These are phyloP conservation scores for Lissocephala sabroskyi DNA, from an alignment of 2,888 invertebrate genomes.

Conservation along the genomic window DNA sequence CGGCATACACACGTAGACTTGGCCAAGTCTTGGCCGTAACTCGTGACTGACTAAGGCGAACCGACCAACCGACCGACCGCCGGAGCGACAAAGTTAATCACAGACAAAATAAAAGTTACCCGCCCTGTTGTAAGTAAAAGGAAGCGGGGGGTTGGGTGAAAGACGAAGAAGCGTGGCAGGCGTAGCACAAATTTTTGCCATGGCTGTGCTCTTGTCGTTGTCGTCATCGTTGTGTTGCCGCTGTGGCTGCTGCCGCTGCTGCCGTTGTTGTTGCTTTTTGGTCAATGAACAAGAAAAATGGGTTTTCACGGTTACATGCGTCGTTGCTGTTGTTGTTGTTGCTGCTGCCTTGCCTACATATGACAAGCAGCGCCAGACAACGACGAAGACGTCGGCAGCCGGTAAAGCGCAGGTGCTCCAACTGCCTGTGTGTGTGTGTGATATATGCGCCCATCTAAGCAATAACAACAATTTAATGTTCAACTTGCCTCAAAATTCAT, in stretches of 20 bases:
- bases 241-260: conserved; percentile 8
- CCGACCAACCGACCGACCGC: too few species aligned
- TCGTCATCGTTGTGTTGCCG: too few species aligned
- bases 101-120: conserved; percentile 37
- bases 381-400: background rate
- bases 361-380: conserved; percentile 22
- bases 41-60: conserved; percentile 43
- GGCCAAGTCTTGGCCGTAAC: conserved; percentile 20
- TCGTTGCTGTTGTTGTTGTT: too few species aligned
- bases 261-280: conserved; percentile 28
- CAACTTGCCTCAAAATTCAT: conserved; percentile 6
- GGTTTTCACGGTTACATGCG: conserved; percentile 62
- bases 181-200: conserved; percentile 5
- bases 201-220: conserved; percentile 6
- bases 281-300: conserved; percentile 65
- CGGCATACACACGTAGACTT: conserved; percentile 45
- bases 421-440: conserved; percentile 3
- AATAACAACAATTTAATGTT: background rate
- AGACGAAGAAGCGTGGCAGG: conserved; percentile 1
- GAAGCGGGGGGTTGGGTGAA: background rate
- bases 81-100: conserved; percentile 41
- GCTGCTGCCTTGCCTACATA: conserved; percentile 22
- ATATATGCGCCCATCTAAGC: conserved; percentile 3
- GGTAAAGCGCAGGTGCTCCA: background rate
- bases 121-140: too few species aligned